Percentiles rank a stretch among this genome's conserved stretches.
These are phyloP conservation scores for Gymnodraco acuticeps DNA, from an alignment of 2,797 vertebrate species.

Conservation along the genomic window DNA sequence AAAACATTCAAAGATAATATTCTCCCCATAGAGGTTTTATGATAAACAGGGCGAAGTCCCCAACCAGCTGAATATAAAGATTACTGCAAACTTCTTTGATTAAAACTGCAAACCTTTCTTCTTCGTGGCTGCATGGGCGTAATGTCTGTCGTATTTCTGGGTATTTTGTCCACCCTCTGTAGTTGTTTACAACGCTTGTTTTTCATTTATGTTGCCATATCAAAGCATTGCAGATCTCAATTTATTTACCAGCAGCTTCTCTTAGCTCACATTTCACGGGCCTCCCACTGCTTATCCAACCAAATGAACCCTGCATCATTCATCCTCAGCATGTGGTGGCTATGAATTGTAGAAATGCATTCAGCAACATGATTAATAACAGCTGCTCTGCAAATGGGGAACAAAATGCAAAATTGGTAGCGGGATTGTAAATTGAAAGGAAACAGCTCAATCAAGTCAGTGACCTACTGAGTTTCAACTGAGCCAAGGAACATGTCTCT, in stretches of 20 bases:
- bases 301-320: constrained; percentile 61
- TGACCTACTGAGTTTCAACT: constrained; percentile 15
- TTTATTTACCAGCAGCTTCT: constrained; percentile 56
- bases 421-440: constrained; percentile 15
- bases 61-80: not conserved
- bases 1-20: constrained; percentile 9
- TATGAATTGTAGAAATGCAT: constrained; percentile 47
- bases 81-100: constrained; percentile 8
- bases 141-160: constrained; percentile 15
- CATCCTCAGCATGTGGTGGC: constrained; percentile 68
- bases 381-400: constrained; percentile 48
- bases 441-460: constrained; percentile 37
- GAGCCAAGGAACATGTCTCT: not conserved
- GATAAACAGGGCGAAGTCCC: constrained; percentile 10
- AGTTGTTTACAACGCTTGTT: constrained; percentile 47
- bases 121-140: not conserved
- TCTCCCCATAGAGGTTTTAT: constrained; percentile 8
- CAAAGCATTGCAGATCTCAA: constrained; percentile 57
- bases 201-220: constrained; percentile 44
- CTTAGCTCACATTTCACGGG: constrained; percentile 49
- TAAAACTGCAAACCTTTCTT: constrained; percentile 10
- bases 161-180: constrained; percentile 39
- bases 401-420: constrained; percentile 33
- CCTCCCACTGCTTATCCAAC: constrained; percentile 66
- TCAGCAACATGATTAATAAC: constrained; percentile 60